Conservation (phyloP, 1,140 invertebrate species). For the Plutomurus gul region DNA sequence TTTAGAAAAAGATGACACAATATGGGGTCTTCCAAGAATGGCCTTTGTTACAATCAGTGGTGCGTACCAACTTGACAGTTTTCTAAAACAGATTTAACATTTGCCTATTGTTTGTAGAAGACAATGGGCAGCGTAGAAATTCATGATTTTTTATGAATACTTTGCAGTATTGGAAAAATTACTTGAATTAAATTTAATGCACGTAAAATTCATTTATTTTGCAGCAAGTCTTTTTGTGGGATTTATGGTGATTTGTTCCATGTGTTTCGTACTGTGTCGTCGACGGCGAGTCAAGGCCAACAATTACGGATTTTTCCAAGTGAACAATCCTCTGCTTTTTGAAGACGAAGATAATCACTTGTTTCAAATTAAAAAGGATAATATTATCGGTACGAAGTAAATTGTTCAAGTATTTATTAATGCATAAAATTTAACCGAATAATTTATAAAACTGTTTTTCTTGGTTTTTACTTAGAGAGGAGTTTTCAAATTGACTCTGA, state of each 20-base stretch:
- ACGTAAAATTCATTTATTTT: constrained; percentile 20
- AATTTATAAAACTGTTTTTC: neutral
- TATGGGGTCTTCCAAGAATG: constrained; percentile 73
- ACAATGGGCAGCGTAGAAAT: no score
- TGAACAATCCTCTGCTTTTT: constrained; percentile 47
- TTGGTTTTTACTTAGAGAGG: constrained; percentile 15
- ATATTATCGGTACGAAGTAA: constrained; percentile 41
- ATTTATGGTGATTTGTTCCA: constrained; percentile 39
- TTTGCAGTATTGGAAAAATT: neutral
- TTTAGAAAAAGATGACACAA: constrained; percentile 66
- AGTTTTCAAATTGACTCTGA: constrained; percentile 47
- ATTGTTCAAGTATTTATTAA: neutral
- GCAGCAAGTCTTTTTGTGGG: constrained; percentile 40
- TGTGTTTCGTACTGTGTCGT: constrained; percentile 43
- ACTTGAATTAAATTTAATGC: neutral
- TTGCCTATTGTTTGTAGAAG: neutral
- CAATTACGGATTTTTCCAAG: constrained; percentile 50
- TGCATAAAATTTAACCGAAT: neutral
- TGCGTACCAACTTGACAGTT: constrained; percentile 54
- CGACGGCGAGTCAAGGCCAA: constrained; percentile 1
- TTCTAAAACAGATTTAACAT: neutral
- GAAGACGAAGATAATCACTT: constrained; percentile 53
- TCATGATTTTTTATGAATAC: neutral
- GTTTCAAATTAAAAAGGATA: constrained; percentile 35
- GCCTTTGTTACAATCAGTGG: constrained; percentile 74